Percentiles rank a stretch among this genome's conserved stretches.
phyloP scores from a whole-genome alignment of 2,113 vertebrate species.

The Channa argus region DNA sequence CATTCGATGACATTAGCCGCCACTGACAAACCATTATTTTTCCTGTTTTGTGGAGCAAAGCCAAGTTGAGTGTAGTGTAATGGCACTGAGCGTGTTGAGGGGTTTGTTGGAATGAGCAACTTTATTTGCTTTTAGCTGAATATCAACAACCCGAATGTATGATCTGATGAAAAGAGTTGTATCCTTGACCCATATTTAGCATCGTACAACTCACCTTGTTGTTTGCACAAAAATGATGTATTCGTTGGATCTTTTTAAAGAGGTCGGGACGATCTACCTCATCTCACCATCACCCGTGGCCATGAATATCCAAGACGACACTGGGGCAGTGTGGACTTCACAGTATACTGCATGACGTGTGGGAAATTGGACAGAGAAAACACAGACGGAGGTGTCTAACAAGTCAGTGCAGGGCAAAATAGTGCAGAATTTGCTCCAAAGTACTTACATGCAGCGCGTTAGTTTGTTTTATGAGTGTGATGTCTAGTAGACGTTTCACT shows the following conservation, averaged over 20 bases:
- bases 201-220: neutral
- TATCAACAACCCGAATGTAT: conserved; percentile 40
- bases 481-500: neutral
- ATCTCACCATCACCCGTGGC: conserved; percentile 11
- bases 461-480: neutral
- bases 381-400: conserved; percentile 19
- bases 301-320: conserved; percentile 2
- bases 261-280: conserved; percentile 18
- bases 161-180: conserved; percentile 16
- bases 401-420: neutral
- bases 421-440: too few relatives aligned
- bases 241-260: conserved; percentile 9
- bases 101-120: conserved; percentile 55
- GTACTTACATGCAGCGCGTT: too few relatives aligned
- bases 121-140: conserved; percentile 51
- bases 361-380: conserved; percentile 29
- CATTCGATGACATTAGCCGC: conserved; percentile 22
- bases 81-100: conserved; percentile 49
- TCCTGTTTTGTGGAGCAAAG: conserved; percentile 27
- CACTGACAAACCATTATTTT: conserved; percentile 23
- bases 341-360: conserved; percentile 21
- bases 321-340: conserved; percentile 27
- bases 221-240: conserved; percentile 7
- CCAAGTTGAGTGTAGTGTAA: conserved; percentile 34
- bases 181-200: conserved; percentile 9